phyloP scores from a whole-genome alignment of 2,797 vertebrate genomes.

The Neosilurus hyrtlii region DNA sequence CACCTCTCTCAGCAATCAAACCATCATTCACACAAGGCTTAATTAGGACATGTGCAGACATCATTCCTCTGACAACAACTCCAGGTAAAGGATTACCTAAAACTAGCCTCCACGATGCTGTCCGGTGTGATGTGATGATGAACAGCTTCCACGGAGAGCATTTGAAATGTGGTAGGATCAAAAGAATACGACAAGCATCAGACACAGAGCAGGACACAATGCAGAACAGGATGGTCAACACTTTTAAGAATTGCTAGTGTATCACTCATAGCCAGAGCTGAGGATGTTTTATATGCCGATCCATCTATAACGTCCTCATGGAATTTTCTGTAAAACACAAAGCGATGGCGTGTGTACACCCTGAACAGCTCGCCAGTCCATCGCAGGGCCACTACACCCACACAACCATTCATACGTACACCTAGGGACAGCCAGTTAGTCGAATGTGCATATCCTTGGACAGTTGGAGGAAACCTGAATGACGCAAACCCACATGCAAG shows the following conservation, averaged over 20 bases:
- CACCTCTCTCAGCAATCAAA: slow-evolving; percentile 72
- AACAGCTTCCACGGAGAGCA: slow-evolving; percentile 8
- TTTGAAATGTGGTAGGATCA: slow-evolving; percentile 8
- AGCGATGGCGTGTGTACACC: no score
- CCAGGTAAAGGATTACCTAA: slow-evolving; percentile 75
- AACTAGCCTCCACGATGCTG: slow-evolving; percentile 40
- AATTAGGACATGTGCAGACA: slow-evolving; percentile 83
- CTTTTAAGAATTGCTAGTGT: no score
- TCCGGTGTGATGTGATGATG: slow-evolving; percentile 32
- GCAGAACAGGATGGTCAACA: neutral
- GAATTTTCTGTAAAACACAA: neutral
- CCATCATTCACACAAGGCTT: slow-evolving; percentile 77
- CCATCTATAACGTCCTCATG: neutral
- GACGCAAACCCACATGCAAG: no score
- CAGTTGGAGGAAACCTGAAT: no score
- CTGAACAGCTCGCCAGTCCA: no score
- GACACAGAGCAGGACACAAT: neutral
- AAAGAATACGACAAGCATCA: neutral
- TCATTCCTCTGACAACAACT: slow-evolving; percentile 63
- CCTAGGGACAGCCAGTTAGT: no score
- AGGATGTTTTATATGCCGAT: neutral
- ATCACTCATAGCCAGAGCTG: neutral
- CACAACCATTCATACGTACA: no score
- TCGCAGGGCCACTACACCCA: no score
- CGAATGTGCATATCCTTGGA: no score